Evolutionary conservation across 2,797 vertebrate species (phyloP).

Genomic region (Merluccius polli): DNA sequence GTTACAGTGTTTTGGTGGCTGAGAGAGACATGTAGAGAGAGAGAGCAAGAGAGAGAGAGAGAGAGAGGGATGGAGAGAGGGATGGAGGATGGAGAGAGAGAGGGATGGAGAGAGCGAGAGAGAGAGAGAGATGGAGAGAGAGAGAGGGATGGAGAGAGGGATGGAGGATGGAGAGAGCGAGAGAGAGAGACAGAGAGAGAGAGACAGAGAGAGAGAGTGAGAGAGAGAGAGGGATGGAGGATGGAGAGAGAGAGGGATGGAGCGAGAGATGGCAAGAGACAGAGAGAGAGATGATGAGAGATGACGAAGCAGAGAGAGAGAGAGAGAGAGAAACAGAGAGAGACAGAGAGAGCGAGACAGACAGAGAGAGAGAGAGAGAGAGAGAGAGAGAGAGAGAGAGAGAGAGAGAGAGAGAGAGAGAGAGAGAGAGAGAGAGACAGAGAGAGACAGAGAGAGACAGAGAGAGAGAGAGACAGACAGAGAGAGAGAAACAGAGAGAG

Average conservation of each 20-base stretch:
- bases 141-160: slow-evolving; percentile 16
- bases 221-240: slow-evolving; percentile 32
- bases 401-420: slow-evolving; percentile 28
- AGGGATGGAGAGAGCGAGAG: neutral
- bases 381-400: slow-evolving; percentile 18
- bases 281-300: slow-evolving; percentile 25
- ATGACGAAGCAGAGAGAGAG: slow-evolving; percentile 32
- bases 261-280: slow-evolving; percentile 36
- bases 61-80: slow-evolving; percentile 31
- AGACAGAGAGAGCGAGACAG: slow-evolving; percentile 30
- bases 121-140: slow-evolving; percentile 29
- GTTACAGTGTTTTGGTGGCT: slow-evolving; percentile 32
- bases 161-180: slow-evolving; percentile 21
- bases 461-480: slow-evolving; percentile 8
- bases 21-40: slow-evolving; percentile 29
- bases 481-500: slow-evolving; percentile 33
- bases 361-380: slow-evolving; percentile 42
- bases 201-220: slow-evolving; percentile 25
- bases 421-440: slow-evolving; percentile 33
- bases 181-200: slow-evolving; percentile 34
- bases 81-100: slow-evolving; percentile 27
- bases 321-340: slow-evolving; percentile 15
- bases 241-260: slow-evolving; percentile 28
- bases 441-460: slow-evolving; percentile 35
- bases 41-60: slow-evolving; percentile 22